Conservation (phyloP, 2,888 invertebrate species). For the Himalopsyche anomala region DNA sequence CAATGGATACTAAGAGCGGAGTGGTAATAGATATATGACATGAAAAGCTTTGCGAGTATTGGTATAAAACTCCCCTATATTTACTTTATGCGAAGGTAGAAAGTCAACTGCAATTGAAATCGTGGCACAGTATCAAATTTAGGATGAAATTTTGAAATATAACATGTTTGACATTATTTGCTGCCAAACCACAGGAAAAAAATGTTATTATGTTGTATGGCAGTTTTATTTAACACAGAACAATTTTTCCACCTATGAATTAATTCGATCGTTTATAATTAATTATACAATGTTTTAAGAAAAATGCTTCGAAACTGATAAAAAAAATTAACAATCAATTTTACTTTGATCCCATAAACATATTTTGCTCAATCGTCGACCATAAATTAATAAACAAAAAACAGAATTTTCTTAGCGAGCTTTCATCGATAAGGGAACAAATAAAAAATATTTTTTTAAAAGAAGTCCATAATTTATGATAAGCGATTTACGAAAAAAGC, state of each 20-base stretch:
- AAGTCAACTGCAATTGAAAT: constrained; percentile 32
- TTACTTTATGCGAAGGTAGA: constrained; percentile 23
- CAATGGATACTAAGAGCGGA: constrained; percentile 42
- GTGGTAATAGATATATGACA: constrained; percentile 42
- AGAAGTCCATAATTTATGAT: constrained; percentile 28
- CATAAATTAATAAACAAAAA: no score
- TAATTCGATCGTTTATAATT: no score
- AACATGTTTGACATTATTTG: no score
- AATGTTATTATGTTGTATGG: no score
- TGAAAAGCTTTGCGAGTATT: constrained; percentile 28
- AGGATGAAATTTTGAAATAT: neutral
- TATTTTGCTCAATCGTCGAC: no score
- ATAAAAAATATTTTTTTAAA: neutral
- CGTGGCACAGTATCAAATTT: constrained; percentile 8
- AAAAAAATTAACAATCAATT: no score
- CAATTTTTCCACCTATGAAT: no score
- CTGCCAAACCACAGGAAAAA: no score
- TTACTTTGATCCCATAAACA: no score
- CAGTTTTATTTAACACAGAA: no score
- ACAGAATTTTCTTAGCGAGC: neutral
- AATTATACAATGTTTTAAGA: no score
- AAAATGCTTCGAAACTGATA: no score
- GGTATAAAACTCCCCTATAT: neutral
- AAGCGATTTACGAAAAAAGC: constrained; percentile 32
- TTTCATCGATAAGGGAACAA: neutral